A percentile compares a stretch with the other conserved stretches of the same genome.
Conservation (phyloP, 2,888 invertebrate genomes). For the Heliconius erato region DNA sequence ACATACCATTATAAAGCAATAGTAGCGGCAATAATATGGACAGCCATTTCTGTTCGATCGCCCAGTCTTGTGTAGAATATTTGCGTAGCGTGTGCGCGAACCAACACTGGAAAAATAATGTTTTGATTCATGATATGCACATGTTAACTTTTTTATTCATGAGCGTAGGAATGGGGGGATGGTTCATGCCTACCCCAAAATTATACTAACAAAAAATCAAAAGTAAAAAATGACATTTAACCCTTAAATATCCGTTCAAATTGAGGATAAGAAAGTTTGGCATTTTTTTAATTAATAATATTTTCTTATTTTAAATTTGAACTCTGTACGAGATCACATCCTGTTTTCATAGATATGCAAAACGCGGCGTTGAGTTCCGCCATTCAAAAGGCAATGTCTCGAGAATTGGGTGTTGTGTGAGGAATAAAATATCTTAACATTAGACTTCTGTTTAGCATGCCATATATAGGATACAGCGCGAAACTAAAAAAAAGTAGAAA, state of each 20-base stretch:
- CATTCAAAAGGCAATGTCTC: not conserved
- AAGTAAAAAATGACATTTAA: not conserved
- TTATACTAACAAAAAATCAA: not conserved
- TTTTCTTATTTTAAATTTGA: not conserved
- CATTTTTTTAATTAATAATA: not conserved
- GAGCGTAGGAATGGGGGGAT: too few relatives aligned
- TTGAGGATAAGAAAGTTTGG: not conserved
- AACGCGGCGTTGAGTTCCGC: not conserved
- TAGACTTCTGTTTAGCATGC: not conserved
- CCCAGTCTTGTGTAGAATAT: slow-evolving; percentile 96
- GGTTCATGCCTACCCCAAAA: too few relatives aligned
- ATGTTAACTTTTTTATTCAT: not conserved
- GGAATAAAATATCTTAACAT: not conserved
- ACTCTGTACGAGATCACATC: not conserved
- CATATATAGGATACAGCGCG: too few relatives aligned
- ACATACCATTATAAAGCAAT: slow-evolving; percentile 95
- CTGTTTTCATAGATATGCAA: too few relatives aligned
- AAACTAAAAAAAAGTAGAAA: too few relatives aligned
- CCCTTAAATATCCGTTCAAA: not conserved
- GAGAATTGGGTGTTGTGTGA: not conserved
- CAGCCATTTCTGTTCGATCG: slow-evolving; percentile 99
- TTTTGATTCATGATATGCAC: not conserved
- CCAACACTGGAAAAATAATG: slow-evolving; percentile 91
- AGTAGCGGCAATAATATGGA: slow-evolving; percentile 94
- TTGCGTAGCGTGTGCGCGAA: slow-evolving; percentile 95